These are phyloP conservation scores for Magallana ariakensis DNA, from an alignment of 1,140 invertebrate species.

Conservation along the genomic window DNA sequence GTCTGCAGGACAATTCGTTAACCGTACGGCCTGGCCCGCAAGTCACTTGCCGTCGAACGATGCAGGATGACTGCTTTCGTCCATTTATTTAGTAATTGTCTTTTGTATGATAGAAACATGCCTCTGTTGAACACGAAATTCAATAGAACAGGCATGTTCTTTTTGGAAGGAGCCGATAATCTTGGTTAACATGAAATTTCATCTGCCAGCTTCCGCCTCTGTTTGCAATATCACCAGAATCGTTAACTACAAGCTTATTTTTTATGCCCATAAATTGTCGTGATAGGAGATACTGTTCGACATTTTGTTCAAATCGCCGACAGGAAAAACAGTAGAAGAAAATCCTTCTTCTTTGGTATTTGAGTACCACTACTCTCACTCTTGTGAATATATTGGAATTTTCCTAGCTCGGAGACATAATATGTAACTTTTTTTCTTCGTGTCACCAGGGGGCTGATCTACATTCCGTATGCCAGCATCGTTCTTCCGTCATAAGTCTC, in stretches of 20 bases:
- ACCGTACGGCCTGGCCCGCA: neutral
- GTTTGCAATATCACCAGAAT: no score
- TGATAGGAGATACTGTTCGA: no score
- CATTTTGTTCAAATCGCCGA: no score
- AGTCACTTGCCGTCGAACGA: neutral
- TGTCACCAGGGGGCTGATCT: neutral
- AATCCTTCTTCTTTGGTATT: neutral
- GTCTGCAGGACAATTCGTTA: neutral
- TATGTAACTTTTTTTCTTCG: neutral
- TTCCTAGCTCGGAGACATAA: neutral
- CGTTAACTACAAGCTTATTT: no score
- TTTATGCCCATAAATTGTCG: no score
- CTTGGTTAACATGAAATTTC: neutral
- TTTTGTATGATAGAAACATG: neutral
- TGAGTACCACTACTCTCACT: neutral
- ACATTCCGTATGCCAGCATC: neutral
- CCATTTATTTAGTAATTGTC: constrained; percentile 1
- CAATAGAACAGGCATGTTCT: neutral
- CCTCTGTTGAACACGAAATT: neutral
- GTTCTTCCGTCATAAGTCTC: neutral
- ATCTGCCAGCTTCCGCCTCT: neutral
- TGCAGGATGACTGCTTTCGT: neutral
- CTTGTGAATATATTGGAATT: neutral
- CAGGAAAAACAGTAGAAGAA: no score
- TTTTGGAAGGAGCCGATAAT: neutral